Base-by-base conservation (phyloP, 2,888 invertebrate species). In the Steromphala cineraria region DNA sequence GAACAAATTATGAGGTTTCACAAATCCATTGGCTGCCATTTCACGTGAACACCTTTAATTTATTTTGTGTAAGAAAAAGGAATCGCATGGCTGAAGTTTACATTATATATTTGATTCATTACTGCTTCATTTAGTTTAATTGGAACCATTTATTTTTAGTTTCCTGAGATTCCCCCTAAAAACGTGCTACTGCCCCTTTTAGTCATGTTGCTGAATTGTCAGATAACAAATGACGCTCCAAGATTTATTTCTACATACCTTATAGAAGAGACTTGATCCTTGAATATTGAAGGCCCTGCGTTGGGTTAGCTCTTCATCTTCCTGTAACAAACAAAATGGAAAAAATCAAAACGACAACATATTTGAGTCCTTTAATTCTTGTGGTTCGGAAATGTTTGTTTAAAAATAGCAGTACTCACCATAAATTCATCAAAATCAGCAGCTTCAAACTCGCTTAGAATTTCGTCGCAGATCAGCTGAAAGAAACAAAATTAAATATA, bases 381-480 rank as follows among this genome's bases (percentile, higher is more conserved):
- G 2, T 4, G 2, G 36, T 4, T 7, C 36, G 7, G 36, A 36
- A 4, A 36, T 71, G 36, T 24, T 53, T 28, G 40, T 40, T 17
- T 7, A 67, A 24, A 46, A 4, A 79, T 67, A 21, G n/a, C 0
- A 67, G 13, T 15, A 84, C 88, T 85, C 83, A 96, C 96, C 96
- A 97, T 53, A 55, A 80, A 96, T 94, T 97, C 97, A 88, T 96
- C 95, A 93, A 97, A 97, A 94, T 98, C 98, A 94, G 97, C 97
- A 17, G 98, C 96, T 94, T 98, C 97, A 93, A 97, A 95, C 94
- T 98, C 97, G 88, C 96, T 96, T 67, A 98, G 94, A 46, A 97
- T 97, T 93, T 97, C 97, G 92, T 97, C 97, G 78, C 98, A 91
- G 55, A 90, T 86, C 31, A 91, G 85, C 92, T 92, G 85, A 74